phyloP scores from a whole-genome alignment of 2,888 invertebrate genomes.

The Muschampia plurimacula region DNA sequence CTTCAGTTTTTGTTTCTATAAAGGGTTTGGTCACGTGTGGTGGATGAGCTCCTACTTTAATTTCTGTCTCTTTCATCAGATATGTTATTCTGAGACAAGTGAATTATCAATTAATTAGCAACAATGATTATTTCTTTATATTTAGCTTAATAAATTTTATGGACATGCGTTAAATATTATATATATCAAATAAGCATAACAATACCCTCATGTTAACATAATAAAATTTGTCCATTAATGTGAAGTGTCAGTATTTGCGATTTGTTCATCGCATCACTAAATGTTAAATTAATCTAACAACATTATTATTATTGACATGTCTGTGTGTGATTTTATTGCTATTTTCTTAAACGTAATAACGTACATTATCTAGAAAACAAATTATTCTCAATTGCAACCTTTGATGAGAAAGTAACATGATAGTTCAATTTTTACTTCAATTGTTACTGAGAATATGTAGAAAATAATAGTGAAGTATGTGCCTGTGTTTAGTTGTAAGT shows the following conservation, averaged over 20 bases:
- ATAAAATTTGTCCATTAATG: constrained; percentile 10
- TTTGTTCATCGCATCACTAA: constrained; percentile 17
- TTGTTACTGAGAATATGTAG: constrained; percentile 23
- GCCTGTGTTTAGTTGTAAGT: constrained; percentile 1
- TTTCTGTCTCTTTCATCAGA: background rate
- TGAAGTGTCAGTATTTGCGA: constrained; percentile 33
- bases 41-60: constrained; percentile 19
- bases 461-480: constrained; percentile 11
- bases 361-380: constrained; percentile 1
- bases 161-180: constrained; percentile 45
- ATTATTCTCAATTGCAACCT: background rate
- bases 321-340: constrained; percentile 25
- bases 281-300: constrained; percentile 13
- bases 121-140: constrained; percentile 30
- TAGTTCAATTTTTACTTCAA: constrained; percentile 5
- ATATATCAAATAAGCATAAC: constrained; percentile 23
- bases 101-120: constrained; percentile 14
- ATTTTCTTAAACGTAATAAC: constrained; percentile 6
- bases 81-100: constrained; percentile 19
- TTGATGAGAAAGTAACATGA: background rate
- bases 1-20: constrained; percentile 57
- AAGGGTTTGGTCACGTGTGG: constrained; percentile 23
- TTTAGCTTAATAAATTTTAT: constrained; percentile 33
- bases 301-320: constrained; percentile 11
- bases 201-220: constrained; percentile 27